Conservation (phyloP, 1,140 invertebrate genomes). For the Phymorhynchus buccinoides region DNA sequence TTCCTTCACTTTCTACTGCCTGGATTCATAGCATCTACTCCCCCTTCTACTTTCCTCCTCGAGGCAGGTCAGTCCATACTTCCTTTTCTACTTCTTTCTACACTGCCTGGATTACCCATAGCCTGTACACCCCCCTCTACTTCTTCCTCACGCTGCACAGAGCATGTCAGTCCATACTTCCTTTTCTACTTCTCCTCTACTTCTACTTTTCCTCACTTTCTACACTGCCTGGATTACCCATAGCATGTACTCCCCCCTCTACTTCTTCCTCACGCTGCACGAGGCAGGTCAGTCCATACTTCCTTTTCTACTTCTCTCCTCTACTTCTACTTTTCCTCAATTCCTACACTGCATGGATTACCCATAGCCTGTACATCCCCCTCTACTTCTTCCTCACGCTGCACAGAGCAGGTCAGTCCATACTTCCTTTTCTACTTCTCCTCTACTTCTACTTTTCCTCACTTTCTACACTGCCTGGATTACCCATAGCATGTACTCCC, state of each 20-base stretch:
- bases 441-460: too few relatives aligned
- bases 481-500: constrained; percentile 76
- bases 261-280: constrained; percentile 91
- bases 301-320: too few relatives aligned
- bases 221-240: constrained; percentile 95
- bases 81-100: too few relatives aligned
- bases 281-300: constrained; percentile 77
- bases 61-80: constrained; percentile 77
- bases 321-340: too few relatives aligned
- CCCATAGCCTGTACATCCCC: constrained; percentile 90
- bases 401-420: constrained; percentile 82
- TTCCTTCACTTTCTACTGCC: too few relatives aligned
- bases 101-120: constrained; percentile 97
- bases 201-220: too few relatives aligned
- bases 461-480: too few relatives aligned
- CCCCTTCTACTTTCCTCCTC: constrained; percentile 90
- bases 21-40: constrained; percentile 94
- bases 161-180: constrained; percentile 69
- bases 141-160: constrained; percentile 93
- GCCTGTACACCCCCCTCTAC: constrained; percentile 82
- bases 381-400: constrained; percentile 84
- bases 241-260: constrained; percentile 75
- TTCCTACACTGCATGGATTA: too few relatives aligned
- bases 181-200: too few relatives aligned
- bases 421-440: too few relatives aligned